Evolutionary conservation across 2,888 invertebrate genomes (phyloP), one percentile per base, ranked within the genome.

Genomic region (Dione vanillae): DNA sequence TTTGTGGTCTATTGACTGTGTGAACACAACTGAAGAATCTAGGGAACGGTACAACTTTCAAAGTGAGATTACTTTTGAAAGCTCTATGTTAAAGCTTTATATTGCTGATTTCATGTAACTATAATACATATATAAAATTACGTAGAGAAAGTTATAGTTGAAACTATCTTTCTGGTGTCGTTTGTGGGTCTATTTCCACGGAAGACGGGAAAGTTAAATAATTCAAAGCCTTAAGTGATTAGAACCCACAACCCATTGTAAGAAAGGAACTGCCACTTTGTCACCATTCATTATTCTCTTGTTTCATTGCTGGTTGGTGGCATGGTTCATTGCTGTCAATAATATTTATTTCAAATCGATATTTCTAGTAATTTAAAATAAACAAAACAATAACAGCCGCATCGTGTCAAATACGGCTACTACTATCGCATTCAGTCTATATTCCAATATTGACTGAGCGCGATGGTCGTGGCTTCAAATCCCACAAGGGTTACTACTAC

Each of bases 1-100:
- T 86, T 83, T 61, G 62, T 70, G 68, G 71, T 70, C 74, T 76
- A 81, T 82, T 80, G 80, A 82, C 79, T 69, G 69, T 83, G 74
- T 77, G 79, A 77, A 77, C 78, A 76, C 75, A 71, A 64, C 64
- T 68, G 67, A 74, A 76, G 75, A 77, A 76, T 77, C 73, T 70
- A 49, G 65, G 72, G 72, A 75, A 75, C 70, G 74, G 74, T 75
- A 73, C 71, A 73, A 74, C 75, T 77, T 76, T 71, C 70, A 58
- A 70, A 76, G 75, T 74, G 62, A 74, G 74, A 78, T 76, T 75
- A 75, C 74, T 45, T 54, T 49, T 51, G 66, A 37, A 62, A 69
- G 65, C 61, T 69, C 37, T 41, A 54, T 67, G 64, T 35, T 54
- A 54, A 61, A 67, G 54, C 61, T 68, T 40, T 61, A 68, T 65